These are phyloP conservation scores for Sminthurides aquaticus DNA, from an alignment of 2,888 invertebrate species.

Conservation along the genomic window DNA sequence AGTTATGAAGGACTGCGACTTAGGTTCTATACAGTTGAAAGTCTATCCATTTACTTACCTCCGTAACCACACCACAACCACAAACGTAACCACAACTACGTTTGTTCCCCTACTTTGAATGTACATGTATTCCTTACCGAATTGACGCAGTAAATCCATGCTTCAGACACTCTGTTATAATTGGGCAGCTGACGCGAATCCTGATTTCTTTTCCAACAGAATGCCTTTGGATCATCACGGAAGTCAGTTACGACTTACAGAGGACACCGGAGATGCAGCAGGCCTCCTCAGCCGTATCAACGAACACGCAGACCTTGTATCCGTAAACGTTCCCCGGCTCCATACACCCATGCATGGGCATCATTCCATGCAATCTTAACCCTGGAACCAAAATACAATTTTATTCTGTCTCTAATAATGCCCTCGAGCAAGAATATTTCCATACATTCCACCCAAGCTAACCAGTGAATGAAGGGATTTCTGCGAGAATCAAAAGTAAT, in stretches of 20 bases:
- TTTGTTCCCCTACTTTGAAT: too few relatives aligned
- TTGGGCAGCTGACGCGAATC: neutral
- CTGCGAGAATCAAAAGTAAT: too few relatives aligned
- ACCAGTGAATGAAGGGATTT: too few relatives aligned
- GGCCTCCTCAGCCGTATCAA: constrained; percentile 33
- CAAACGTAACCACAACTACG: too few relatives aligned
- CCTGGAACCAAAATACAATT: neutral
- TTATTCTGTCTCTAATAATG: neutral
- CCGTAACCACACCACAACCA: too few relatives aligned
- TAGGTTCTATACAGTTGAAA: too few relatives aligned
- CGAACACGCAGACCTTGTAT: constrained; percentile 32
- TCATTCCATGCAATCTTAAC: constrained; percentile 20
- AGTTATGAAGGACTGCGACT: too few relatives aligned
- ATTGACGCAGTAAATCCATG: too few relatives aligned
- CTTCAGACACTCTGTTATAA: neutral
- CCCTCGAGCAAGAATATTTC: too few relatives aligned
- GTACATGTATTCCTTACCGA: too few relatives aligned
- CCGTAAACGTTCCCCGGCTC: neutral
- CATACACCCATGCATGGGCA: constrained; percentile 8
- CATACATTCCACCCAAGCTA: too few relatives aligned
- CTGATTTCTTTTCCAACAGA: neutral
- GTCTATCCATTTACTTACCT: too few relatives aligned
- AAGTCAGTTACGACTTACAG: constrained; percentile 23
- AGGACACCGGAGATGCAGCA: constrained; percentile 28
- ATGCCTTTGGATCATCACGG: constrained; percentile 19